phyloP scores from a whole-genome alignment of 2,888 invertebrate species.

The Rhamphomyia laevipes region DNA sequence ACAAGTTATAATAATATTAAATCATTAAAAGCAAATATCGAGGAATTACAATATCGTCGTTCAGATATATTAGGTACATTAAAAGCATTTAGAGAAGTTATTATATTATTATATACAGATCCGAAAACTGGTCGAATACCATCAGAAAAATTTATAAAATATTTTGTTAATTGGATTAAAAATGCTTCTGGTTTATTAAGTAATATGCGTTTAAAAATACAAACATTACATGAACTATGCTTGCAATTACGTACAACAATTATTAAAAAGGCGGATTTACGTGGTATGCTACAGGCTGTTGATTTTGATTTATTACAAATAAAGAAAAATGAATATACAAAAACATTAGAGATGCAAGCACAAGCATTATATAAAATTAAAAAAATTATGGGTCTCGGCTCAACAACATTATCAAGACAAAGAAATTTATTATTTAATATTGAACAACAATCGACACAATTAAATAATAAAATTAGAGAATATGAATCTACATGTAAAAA shows the following conservation, averaged over 20 bases:
- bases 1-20: too few relatives aligned
- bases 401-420: conserved; percentile 39
- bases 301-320: conserved; percentile 48
- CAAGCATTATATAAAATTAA: conserved; percentile 42
- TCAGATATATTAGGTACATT: conserved; percentile 39
- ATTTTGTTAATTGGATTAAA: conserved; percentile 44
- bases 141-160: conserved; percentile 39
- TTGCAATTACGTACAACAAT: conserved; percentile 31
- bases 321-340: conserved; percentile 39
- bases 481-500: conserved; percentile 35
- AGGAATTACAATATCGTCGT: conserved; percentile 40
- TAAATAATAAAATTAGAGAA: conserved; percentile 34
- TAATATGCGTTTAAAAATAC: conserved; percentile 42
- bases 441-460: conserved; percentile 31
- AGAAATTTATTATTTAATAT: conserved; percentile 38
- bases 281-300: conserved; percentile 42
- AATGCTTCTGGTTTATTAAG: conserved; percentile 39
- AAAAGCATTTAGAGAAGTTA: conserved; percentile 37
- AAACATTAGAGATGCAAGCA: conserved; percentile 42
- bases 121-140: conserved; percentile 39
- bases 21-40: conserved; percentile 29
- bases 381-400: conserved; percentile 40
- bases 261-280: conserved; percentile 40
- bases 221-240: conserved; percentile 39
- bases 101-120: conserved; percentile 33